Base-by-base conservation (phyloP, 2,113 vertebrate genomes). In the Leptodactylus fuscus region DNA sequence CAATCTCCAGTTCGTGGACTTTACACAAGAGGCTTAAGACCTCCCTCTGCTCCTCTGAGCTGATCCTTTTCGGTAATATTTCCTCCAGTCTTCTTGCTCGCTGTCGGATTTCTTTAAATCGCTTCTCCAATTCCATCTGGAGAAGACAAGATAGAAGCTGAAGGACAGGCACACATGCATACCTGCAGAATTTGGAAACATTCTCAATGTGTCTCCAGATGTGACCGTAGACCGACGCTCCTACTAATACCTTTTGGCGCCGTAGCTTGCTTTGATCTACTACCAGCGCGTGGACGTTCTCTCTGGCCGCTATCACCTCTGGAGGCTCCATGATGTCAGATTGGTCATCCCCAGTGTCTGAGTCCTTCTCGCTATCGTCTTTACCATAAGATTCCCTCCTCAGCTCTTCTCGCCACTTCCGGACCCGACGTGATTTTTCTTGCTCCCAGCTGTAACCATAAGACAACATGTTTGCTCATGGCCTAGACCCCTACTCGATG, bases 281-380 rank as follows among this genome's bases (percentile, higher is more conserved):
- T 91, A 94, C 91, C 13, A 97, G 93, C 0, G 92, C 67, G 0
- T 93, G 89, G 3, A 97, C 92, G 88, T 89, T 96, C 82, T 97
- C 95, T 41, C 93, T 90, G 60, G 97, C 96, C 2, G 92, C 41
- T 3, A 88, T 88, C 87, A 97, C 96, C 62, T 96, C 94, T 0
- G 90, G 93, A 0, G 94, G 95, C 91, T 97, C 95, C 0, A 89
- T 89, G 87, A 87, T 88, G 87, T 96, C 96, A 0, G 94, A 94
- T 20, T 93, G 93, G 60, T 95, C 95, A 11, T 96, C 96, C 0
- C 95, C 91, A 0, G 92, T 94, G 89, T 96, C 96, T 0, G 93
- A 96, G 88, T 96, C 95, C 91, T 96, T 97, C 90, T 96, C 95
- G 0, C 95, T 96, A 69, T 96, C 95, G 0, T 96, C 96, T 81